Evolutionary conservation across 2,113 vertebrate genomes (phyloP).

Genomic region (Nematolebias whitei): DNA sequence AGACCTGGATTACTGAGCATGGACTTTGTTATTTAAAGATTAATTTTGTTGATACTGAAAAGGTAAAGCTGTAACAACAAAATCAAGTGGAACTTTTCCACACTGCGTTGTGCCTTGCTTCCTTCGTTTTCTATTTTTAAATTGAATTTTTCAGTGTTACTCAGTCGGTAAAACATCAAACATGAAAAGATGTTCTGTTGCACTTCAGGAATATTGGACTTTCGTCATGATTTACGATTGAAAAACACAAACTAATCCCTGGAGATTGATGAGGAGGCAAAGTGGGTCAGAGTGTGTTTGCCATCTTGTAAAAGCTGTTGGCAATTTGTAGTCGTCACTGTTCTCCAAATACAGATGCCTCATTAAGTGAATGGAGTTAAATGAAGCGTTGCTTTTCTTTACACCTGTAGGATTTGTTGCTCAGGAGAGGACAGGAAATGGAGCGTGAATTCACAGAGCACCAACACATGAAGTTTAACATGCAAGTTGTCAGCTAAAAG

Average conservation of each 20-base stretch:
- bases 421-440: slow-evolving; percentile 46
- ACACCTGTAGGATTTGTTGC: slow-evolving; percentile 47
- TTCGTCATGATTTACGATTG: not conserved
- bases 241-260: slow-evolving; percentile 9
- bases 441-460: slow-evolving; percentile 35
- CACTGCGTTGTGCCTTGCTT: too few relatives aligned
- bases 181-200: not conserved
- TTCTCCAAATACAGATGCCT: slow-evolving; percentile 29
- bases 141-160: too few relatives aligned
- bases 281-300: not conserved
- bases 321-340: not conserved
- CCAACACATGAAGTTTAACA: slow-evolving; percentile 40
- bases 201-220: not conserved
- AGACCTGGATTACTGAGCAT: too few relatives aligned
- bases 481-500: slow-evolving; percentile 43
- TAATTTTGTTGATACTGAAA: too few relatives aligned
- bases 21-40: too few relatives aligned
- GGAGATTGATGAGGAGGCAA: not conserved
- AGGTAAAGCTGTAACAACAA: too few relatives aligned
- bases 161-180: too few relatives aligned
- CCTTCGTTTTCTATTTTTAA: too few relatives aligned
- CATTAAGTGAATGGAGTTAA: slow-evolving; percentile 51
- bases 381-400: slow-evolving; percentile 36
- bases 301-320: slow-evolving; percentile 9
- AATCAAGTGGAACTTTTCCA: too few relatives aligned